A percentile compares a stretch with the other conserved stretches of the same genome.
These are phyloP conservation scores for Xiphophorus hellerii DNA, from an alignment of 2,113 vertebrate species.

Conservation along the genomic window DNA sequence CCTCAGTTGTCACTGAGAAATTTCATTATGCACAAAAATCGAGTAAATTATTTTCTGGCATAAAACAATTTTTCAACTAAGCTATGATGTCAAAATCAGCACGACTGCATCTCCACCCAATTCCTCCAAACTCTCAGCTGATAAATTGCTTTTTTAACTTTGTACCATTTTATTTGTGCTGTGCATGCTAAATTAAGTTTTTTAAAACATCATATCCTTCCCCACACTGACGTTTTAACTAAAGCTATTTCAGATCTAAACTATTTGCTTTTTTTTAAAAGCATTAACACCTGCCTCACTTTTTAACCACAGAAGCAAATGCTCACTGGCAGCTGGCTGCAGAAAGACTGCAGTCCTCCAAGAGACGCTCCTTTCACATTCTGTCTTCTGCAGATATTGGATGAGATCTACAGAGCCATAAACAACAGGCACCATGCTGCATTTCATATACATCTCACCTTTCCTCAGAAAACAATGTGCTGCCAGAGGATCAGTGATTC, in stretches of 20 bases:
- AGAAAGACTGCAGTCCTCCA: slow-evolving; percentile 23
- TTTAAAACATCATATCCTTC: too few relatives aligned
- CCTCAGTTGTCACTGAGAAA: neutral
- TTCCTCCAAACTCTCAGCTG: neutral
- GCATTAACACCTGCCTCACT: slow-evolving; percentile 7
- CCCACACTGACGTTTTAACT: too few relatives aligned
- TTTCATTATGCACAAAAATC: neutral
- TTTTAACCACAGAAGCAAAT: slow-evolving; percentile 40
- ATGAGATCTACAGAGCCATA: slow-evolving; percentile 29
- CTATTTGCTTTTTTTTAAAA: neutral
- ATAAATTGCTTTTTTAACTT: neutral
- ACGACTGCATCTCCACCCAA: neutral
- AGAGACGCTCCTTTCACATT: slow-evolving; percentile 32
- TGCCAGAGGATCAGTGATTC: slow-evolving; percentile 25
- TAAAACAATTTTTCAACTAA: neutral
- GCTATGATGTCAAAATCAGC: neutral
- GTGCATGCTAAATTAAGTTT: too few relatives aligned
- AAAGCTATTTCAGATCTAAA: neutral
- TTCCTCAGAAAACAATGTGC: slow-evolving; percentile 24
- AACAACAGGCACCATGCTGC: slow-evolving; percentile 24
- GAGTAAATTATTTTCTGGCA: neutral
- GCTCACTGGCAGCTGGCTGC: slow-evolving; percentile 53
- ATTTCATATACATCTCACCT: slow-evolving; percentile 29
- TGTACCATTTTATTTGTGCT: too few relatives aligned
- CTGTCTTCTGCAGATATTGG: slow-evolving; percentile 24